Conservation (phyloP, 1,140 invertebrate species). For the Tribolium castaneum region DNA sequence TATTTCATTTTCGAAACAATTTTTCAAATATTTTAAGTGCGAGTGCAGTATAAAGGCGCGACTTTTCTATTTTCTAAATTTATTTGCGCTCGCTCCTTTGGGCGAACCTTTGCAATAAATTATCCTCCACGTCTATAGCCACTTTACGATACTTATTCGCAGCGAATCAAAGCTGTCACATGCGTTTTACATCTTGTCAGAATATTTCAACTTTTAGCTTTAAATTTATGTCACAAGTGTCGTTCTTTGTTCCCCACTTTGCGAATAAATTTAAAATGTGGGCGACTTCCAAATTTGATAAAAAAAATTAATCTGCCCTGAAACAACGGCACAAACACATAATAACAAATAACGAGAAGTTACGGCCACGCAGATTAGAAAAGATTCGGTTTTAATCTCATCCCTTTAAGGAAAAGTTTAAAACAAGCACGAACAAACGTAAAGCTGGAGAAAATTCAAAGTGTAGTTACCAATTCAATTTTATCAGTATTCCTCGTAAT, state of each 20-base stretch:
- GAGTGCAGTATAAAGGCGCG: no score
- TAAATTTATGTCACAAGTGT: not conserved
- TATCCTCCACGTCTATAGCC: not conserved
- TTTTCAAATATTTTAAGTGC: no score
- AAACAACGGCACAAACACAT: no score
- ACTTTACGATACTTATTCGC: not conserved
- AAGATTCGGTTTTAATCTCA: not conserved
- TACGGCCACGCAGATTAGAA: not conserved
- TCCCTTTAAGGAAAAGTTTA: not conserved
- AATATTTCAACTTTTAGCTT: not conserved
- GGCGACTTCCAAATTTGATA: not conserved
- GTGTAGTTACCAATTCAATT: not conserved
- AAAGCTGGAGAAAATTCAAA: not conserved
- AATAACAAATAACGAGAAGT: not conserved
- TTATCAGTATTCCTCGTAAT: not conserved
- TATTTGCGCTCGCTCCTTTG: not conserved
- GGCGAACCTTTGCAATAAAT: not conserved
- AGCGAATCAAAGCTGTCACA: not conserved
- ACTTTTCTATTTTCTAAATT: not conserved
- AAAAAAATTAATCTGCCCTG: not conserved
- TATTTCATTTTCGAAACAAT: no score
- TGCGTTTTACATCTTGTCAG: not conserved
- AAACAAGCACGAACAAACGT: not conserved
- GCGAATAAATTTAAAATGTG: not conserved
- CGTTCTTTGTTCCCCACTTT: not conserved